phyloP scores from a whole-genome alignment of 2,797 vertebrate genomes.

The Podarcis siculus region DNA sequence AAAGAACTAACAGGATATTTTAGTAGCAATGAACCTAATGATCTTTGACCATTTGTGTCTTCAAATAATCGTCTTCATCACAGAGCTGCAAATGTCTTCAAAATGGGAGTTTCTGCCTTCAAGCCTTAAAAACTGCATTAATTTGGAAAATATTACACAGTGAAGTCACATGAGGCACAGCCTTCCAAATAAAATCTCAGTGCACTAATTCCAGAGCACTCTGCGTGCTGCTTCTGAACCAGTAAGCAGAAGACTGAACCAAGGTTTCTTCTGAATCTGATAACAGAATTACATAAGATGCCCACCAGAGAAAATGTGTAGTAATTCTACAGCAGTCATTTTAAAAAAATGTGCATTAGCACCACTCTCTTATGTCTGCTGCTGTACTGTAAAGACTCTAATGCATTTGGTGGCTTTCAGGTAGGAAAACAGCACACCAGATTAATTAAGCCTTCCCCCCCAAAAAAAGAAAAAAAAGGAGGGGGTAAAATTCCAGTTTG shows the following conservation, averaged over 20 bases:
- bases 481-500: slow-evolving; percentile 18
- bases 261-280: slow-evolving; percentile 23
- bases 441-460: slow-evolving; percentile 57
- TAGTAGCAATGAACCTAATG: slow-evolving; percentile 5
- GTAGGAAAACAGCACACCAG: slow-evolving; percentile 23
- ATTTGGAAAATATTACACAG: neutral
- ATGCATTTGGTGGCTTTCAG: neutral
- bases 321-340: neutral
- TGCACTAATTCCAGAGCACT: accelerated
- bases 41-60: slow-evolving; percentile 12
- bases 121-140: slow-evolving; percentile 12
- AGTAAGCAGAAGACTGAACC: slow-evolving; percentile 24
- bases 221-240: slow-evolving; percentile 28
- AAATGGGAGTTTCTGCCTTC: slow-evolving; percentile 7
- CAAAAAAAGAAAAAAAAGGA: slow-evolving; percentile 31
- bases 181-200: slow-evolving; percentile 14
- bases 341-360: slow-evolving; percentile 9
- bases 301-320: slow-evolving; percentile 33
- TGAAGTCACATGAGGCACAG: slow-evolving; percentile 34
- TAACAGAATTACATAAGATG: slow-evolving; percentile 7
- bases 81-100: neutral
- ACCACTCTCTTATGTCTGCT: slow-evolving; percentile 20
- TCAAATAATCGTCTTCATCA: slow-evolving; percentile 11
- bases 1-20: slow-evolving; percentile 1
- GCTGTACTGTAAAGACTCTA: neutral